phyloP scores from a whole-genome alignment of 1,140 invertebrate genomes.

The Drosophila parabipectinata region DNA sequence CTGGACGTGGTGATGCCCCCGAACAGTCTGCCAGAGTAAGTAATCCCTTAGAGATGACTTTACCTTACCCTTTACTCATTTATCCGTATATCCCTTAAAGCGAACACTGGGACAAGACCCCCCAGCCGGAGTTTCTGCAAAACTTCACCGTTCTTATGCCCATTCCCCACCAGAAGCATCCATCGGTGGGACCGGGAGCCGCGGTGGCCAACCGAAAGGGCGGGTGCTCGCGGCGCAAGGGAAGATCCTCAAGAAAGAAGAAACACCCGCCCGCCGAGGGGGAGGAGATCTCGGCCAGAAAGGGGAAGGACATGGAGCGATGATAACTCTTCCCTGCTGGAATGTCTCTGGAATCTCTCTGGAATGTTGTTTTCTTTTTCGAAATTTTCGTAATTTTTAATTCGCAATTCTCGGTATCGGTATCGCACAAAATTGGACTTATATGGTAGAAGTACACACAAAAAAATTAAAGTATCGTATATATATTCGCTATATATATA shows the following conservation, averaged over 20 bases:
- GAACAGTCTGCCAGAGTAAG: conserved; percentile 94
- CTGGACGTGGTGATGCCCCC: conserved; percentile 95
- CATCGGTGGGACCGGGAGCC: background rate
- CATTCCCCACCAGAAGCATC: background rate
- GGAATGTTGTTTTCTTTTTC: background rate
- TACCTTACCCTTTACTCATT: rapidly evolving
- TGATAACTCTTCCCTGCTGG: background rate
- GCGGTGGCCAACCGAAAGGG: too few relatives aligned
- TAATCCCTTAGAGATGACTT: conserved; percentile 14
- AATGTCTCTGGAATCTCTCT: background rate
- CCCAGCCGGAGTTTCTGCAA: conserved; percentile 31
- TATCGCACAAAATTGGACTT: conserved; percentile 61
- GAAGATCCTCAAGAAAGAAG: conserved; percentile 6
- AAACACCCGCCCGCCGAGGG: background rate
- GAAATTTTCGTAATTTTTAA: conserved; percentile 44
- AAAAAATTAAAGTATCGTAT: conserved; percentile 50
- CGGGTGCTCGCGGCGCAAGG: background rate
- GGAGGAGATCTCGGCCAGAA: background rate
- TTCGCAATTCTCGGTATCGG: conserved; percentile 53
- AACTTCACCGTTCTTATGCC: conserved; percentile 59
- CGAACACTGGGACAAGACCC: conserved; percentile 61
- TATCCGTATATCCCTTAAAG: conserved; percentile 17
- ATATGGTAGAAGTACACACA: conserved; percentile 20
- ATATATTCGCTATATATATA: conserved; percentile 39
- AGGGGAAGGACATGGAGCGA: background rate